A percentile compares a stretch with the other conserved stretches of the same genome.
Evolutionary conservation across 1,140 invertebrate genomes (phyloP).

Genomic region (Drosophila lowei): DNA sequence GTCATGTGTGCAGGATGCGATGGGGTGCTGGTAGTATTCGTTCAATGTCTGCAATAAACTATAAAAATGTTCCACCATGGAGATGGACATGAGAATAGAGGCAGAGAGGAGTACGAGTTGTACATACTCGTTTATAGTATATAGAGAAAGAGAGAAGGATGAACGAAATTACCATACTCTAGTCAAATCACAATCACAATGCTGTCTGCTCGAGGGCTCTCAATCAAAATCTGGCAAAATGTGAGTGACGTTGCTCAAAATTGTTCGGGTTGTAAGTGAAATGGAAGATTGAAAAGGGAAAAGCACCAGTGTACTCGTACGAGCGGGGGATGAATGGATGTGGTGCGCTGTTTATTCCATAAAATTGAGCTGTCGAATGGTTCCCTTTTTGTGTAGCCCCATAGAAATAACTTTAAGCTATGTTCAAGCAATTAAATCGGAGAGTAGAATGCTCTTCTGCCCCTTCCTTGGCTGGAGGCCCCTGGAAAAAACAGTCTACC

Average conservation of each 20-base stretch:
- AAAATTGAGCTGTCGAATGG: slow-evolving; percentile 41
- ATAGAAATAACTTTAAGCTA: slow-evolving; percentile 21
- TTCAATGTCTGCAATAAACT: slow-evolving; percentile 40
- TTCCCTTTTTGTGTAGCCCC: neutral
- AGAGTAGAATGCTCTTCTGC: neutral
- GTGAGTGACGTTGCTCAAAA: slow-evolving; percentile 58
- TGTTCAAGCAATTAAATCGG: slow-evolving; percentile 30
- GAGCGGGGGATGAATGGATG: neutral
- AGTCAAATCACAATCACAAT: slow-evolving; percentile 76
- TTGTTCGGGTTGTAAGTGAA: slow-evolving; percentile 40
- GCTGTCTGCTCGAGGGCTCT: slow-evolving; percentile 55
- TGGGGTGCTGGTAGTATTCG: slow-evolving; percentile 15
- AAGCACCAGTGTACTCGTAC: slow-evolving; percentile 8
- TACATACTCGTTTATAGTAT: too few species aligned
- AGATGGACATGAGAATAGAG: slow-evolving; percentile 1
- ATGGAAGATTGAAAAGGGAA: slow-evolving; percentile 33
- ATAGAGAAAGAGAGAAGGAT: neutral
- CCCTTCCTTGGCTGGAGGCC: neutral
- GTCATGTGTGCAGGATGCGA: slow-evolving; percentile 8
- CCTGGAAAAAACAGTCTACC: slow-evolving; percentile 13
- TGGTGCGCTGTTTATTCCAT: slow-evolving; percentile 34
- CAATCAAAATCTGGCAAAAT: slow-evolving; percentile 71
- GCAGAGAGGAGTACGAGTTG: neutral
- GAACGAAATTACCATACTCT: slow-evolving; percentile 74
- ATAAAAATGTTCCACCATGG: slow-evolving; percentile 30